Base-by-base conservation (phyloP, 2,113 vertebrate genomes). In the Irena cyanogastra region DNA sequence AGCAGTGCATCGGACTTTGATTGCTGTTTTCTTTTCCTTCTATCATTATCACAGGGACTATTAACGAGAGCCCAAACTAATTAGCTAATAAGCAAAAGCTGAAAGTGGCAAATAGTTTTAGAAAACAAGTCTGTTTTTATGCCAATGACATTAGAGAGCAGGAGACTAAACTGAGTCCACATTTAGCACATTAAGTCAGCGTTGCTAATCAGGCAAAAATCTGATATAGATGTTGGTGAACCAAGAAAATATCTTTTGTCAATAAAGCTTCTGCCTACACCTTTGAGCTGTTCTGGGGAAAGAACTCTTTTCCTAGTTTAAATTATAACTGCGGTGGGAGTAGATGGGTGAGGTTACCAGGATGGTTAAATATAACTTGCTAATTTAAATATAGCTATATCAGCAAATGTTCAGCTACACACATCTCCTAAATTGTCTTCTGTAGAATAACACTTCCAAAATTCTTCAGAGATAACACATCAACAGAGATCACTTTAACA, bases 11-110 rank as follows among this genome's bases (percentile, higher is more conserved):
- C 20, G 63, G 63, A 86, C 63, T 85, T 75, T 28, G 61, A 82
- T 89, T 68, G 77, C 37, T 83, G 18, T 50, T 92, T 82, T 60
- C 28, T 92, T 89, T 92, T 61, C 71, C 39, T 53, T 79, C 56
- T 44, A 1, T 69, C 60, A 50, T 79, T 83, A 91, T 89, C 27
- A 13, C 45, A 75, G 93, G 45, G 57, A 79, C 65, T 87, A 85
- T 20, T 81, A 89, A 84, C 16, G 5, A 70, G 57, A 96, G 54
- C 26, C 39, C 30, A 87, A 69, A 84, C n/a, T 94, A 87, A 92
- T 94, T 93, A 91, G 33, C 66, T 87, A 93, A 84, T 77, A 83
- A 95, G n/a, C 42, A 94, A 89, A 94, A 80, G 68, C 92, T 90
- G 59, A 11, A 96, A 97, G 64, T 74, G 50, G 63, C 63, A 90